phyloP scores from a whole-genome alignment of 1,140 invertebrate genomes.

The Mya arenaria region DNA sequence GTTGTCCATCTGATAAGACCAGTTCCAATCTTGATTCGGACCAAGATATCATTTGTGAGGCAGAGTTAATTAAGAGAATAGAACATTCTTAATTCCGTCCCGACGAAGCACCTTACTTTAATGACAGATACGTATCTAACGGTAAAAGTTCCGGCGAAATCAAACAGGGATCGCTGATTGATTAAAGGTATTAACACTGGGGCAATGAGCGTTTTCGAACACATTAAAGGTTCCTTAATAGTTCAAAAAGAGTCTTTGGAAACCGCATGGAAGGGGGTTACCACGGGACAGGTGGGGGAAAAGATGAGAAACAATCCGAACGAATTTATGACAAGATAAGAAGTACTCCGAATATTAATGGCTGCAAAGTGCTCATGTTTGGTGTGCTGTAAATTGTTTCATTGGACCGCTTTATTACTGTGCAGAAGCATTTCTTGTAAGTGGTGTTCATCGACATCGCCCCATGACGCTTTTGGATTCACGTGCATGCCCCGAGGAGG shows the following conservation, averaged over 20 bases:
- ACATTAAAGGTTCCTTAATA: slow-evolving; percentile 13
- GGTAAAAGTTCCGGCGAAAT: slow-evolving; percentile 35
- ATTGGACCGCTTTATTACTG: no score
- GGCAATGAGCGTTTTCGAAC: slow-evolving; percentile 3
- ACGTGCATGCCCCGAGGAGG: no score
- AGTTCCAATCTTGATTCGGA: neutral
- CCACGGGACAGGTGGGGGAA: slow-evolving; percentile 36
- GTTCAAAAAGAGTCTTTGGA: neutral
- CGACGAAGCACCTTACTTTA: neutral
- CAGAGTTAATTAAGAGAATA: neutral
- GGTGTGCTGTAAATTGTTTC: no score
- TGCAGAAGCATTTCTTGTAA: no score
- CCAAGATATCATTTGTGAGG: no score
- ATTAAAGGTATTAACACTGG: neutral
- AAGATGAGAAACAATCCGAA: slow-evolving; percentile 32
- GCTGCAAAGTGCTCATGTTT: no score
- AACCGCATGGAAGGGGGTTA: neutral
- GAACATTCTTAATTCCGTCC: neutral
- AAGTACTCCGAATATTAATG: slow-evolving; percentile 39
- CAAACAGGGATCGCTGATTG: slow-evolving; percentile 29
- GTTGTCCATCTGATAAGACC: neutral
- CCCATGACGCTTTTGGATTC: no score
- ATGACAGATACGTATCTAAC: slow-evolving; percentile 44
- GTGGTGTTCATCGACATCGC: no score
- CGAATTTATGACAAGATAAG: slow-evolving; percentile 40